Conservation (phyloP, 1,140 invertebrate genomes). For the Lineus longissimus region DNA sequence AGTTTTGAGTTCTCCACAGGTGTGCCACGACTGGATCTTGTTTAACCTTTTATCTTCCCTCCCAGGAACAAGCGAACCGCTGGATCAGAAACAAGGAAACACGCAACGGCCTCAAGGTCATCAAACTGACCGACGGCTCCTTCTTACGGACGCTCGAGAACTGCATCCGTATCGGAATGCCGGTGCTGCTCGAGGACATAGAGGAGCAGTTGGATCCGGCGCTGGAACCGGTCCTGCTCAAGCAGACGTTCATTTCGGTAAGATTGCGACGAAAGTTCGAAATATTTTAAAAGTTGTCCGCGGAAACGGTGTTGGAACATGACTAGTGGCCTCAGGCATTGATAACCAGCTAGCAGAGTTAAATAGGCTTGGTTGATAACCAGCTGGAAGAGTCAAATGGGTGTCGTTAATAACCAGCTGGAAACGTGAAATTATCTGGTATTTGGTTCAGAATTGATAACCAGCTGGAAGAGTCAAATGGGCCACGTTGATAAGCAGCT, state of each 20-base stretch:
- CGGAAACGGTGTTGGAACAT: background rate
- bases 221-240: constrained; percentile 53
- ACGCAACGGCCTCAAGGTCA: constrained; percentile 67
- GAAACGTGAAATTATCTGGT: no score
- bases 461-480: no score
- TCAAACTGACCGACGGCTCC: constrained; percentile 63
- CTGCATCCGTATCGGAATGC: constrained; percentile 52
- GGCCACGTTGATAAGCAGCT: no score
- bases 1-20: no score
- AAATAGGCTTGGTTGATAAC: no score
- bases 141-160: constrained; percentile 59
- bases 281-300: background rate
- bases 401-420: no score
- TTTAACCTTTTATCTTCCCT: no score
- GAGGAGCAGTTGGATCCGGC: constrained; percentile 53
- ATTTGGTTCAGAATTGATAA: no score
- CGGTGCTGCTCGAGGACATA: constrained; percentile 53
- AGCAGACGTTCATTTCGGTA: constrained; percentile 59
- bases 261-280: constrained; percentile 11
- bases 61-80: constrained; percentile 65
- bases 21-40: no score
- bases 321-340: background rate
- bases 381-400: no score
- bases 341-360: constrained; percentile 57
- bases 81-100: constrained; percentile 82